Percentiles rank a stretch among this genome's conserved stretches.
phyloP scores from a whole-genome alignment of 2,797 vertebrate genomes.

The Alcedo atthis region DNA sequence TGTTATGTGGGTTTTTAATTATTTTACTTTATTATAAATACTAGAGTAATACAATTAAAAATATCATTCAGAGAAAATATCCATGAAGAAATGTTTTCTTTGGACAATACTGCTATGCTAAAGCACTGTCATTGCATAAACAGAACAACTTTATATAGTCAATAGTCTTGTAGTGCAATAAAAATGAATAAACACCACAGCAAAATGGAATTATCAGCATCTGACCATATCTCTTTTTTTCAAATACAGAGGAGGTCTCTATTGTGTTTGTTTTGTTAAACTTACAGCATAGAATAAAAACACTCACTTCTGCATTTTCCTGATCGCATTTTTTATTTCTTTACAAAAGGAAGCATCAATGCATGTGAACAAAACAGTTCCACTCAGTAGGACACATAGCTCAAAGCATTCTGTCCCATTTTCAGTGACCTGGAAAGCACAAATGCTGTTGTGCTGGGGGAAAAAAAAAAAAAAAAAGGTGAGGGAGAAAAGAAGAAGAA shows the following conservation, averaged over 20 bases:
- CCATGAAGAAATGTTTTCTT: neutral
- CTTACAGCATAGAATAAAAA: neutral
- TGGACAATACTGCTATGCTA: neutral
- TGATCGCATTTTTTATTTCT: constrained; percentile 26
- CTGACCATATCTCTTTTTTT: constrained; percentile 35
- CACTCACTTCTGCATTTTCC: constrained; percentile 27
- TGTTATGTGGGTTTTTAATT: neutral
- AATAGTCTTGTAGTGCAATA: neutral
- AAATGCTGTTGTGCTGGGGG: neutral
- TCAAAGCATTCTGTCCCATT: constrained; percentile 66
- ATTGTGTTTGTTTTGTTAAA: constrained; percentile 52
- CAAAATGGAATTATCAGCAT: constrained; percentile 7
- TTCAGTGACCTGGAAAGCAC: constrained; percentile 73
- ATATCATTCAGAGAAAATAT: neutral
- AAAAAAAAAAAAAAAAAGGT: neutral
- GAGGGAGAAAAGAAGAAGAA: too few relatives aligned
- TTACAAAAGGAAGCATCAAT: constrained; percentile 27
- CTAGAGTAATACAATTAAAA: neutral
- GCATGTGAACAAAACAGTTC: constrained; percentile 61
- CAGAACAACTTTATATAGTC: neutral
- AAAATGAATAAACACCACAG: neutral
- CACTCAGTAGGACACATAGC: constrained; percentile 59
- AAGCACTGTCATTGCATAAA: neutral
- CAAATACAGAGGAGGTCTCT: neutral
- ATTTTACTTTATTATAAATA: neutral